A percentile compares a stretch with the other conserved stretches of the same genome.
Conservation (phyloP, 2,113 vertebrate species). For the Chionomys nivalis region DNA sequence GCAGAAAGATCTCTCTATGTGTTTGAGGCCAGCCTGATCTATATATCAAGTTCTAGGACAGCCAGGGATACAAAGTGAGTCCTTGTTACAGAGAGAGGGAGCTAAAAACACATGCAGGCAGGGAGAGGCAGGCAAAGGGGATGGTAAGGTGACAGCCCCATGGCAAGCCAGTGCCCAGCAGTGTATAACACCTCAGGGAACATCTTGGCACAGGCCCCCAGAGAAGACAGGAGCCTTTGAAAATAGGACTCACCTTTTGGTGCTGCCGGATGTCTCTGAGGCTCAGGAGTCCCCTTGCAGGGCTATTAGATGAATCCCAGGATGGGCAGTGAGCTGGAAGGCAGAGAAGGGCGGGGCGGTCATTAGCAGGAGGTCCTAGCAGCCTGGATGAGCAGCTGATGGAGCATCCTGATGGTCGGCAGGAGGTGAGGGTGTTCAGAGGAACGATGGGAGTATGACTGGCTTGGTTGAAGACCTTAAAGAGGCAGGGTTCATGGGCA, state of each 20-base stretch:
- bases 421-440: not conserved
- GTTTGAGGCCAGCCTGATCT: not conserved
- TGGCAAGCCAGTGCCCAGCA: not conserved
- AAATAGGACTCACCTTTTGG: conserved; percentile 72
- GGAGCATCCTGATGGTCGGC: conserved; percentile 47
- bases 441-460: not conserved
- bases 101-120: not conserved
- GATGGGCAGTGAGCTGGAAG: conserved; percentile 63
- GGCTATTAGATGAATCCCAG: not conserved
- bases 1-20: not conserved
- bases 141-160: not conserved
- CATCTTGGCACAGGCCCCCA: too few species aligned
- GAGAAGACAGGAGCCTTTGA: not conserved
- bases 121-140: not conserved
- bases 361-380: conserved; percentile 52
- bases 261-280: not conserved
- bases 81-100: not conserved
- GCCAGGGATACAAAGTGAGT: not conserved
- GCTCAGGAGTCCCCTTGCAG: not conserved
- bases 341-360: conserved; percentile 54
- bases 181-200: not conserved
- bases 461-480: not conserved
- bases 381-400: conserved; percentile 78
- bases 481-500: not conserved
- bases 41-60: not conserved